Base-by-base conservation (phyloP, 2,888 invertebrate species). In the Apodemia zela region DNA sequence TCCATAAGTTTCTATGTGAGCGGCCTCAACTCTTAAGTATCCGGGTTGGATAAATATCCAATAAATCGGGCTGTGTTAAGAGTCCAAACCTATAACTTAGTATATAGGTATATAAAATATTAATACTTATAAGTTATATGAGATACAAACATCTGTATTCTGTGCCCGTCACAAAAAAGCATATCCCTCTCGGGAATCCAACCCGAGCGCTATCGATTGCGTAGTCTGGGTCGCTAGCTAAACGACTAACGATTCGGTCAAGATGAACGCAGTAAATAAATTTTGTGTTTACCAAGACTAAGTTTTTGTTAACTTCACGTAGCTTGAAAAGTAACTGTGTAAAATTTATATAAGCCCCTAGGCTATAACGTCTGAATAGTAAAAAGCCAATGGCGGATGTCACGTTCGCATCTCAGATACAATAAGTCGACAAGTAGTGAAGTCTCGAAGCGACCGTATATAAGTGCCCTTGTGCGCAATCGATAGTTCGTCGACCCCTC, bases 401-500 rank as follows among this genome's bases (percentile, higher is more conserved):
- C 68, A 68, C 68, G 68, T 66, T 65, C 65, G 57, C 62, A 58
- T 62, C 60, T 66, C 65, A 54, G 51, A 63, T 63, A 66, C 63
- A 66, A 63, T 63, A 60, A 63, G 49, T 49, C 49, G 18, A 49
- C 49, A 49, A 49, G 49, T 66, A 59, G 61, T 25, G 58, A 59
- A 61, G 57, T 62, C 47, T 54, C 62, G 38, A 18, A 49, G 18
- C 54, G 49, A 59, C 59, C 47, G 49, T 21, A n/a, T 33, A 18
- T 13, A 49, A 61, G 64, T 66, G 68, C 69, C 69, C 69, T 69
- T 67, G 69, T 61, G 61, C 67, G 72, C 76, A 80, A 84, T 82
- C 81, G 81, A 82, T 84, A 82, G 82, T 77, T 70, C 78, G 77
- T 74, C 72, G 81, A 81, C 76, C 81, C 71, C 71, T 67, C 67